Percentiles rank a stretch among this genome's conserved stretches.
Evolutionary conservation across 1,140 invertebrate genomes (phyloP).

Genomic region (Procambarus virginalis): DNA sequence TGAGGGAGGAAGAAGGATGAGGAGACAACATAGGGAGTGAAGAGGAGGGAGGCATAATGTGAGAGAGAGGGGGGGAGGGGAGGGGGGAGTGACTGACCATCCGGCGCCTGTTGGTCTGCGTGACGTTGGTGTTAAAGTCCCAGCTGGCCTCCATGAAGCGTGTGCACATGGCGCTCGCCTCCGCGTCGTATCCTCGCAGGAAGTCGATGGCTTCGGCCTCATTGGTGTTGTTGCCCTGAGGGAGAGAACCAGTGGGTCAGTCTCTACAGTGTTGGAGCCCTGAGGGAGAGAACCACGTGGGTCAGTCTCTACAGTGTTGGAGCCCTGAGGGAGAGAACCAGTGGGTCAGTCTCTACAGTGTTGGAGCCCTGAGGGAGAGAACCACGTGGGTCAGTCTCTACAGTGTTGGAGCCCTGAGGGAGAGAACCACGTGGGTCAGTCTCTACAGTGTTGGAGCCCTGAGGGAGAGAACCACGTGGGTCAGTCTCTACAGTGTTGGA

Average conservation of each 20-base stretch:
- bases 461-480: too few relatives aligned
- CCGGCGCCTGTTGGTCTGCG: constrained; percentile 80
- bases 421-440: too few relatives aligned
- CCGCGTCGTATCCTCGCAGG: constrained; percentile 82
- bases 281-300: too few relatives aligned
- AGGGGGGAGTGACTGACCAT: constrained; percentile 81
- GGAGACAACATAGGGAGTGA: not conserved
- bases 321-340: too few relatives aligned
- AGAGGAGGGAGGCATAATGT: not conserved
- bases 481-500: too few relatives aligned
- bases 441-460: too few relatives aligned
- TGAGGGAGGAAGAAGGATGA: not conserved
- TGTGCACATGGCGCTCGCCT: constrained; percentile 83
- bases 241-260: not conserved
- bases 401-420: too few relatives aligned
- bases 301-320: too few relatives aligned
- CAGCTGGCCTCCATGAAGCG: constrained; percentile 83
- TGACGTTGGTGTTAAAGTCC: constrained; percentile 87
- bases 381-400: too few relatives aligned
- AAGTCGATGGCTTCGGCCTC: constrained; percentile 82
- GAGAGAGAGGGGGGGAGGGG: not conserved
- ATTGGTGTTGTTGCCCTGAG: constrained; percentile 82
- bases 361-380: too few relatives aligned
- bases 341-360: too few relatives aligned
- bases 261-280: too few relatives aligned